Percentiles rank a stretch among this genome's conserved stretches.
Conservation (phyloP, 2,797 vertebrate species). For the Prionace glauca region DNA sequence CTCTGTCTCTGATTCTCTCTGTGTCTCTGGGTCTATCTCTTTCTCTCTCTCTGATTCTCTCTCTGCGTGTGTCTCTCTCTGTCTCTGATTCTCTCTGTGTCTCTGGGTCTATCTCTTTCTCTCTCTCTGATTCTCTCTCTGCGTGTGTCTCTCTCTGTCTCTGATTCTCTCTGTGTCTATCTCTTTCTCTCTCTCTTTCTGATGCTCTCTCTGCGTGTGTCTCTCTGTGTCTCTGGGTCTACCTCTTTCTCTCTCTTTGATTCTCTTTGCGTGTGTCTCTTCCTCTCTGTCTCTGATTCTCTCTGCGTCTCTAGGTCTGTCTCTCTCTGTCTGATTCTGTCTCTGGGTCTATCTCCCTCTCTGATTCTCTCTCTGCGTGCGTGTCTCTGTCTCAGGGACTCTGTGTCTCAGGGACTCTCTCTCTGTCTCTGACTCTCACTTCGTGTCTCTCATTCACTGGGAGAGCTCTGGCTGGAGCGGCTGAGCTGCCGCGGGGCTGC, state of each 20-base stretch:
- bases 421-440: background rate
- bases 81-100: no score
- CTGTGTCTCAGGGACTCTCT: no score
- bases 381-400: no score
- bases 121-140: background rate
- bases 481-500: background rate
- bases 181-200: background rate
- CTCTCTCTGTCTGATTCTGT: no score
- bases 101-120: no score
- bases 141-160: background rate
- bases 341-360: background rate
- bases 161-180: background rate
- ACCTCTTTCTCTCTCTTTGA: no score
- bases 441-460: background rate
- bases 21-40: background rate
- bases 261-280: no score
- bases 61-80: no score
- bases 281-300: no score
- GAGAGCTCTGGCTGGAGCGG: background rate
- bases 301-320: background rate
- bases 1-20: background rate
- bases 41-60: background rate
- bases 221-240: no score
- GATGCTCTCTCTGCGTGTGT: no score
- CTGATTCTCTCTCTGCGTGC: no score